Percentiles rank a stretch among this genome's conserved stretches.
phyloP scores from a whole-genome alignment of 37 sponge, comb jelly and placozoan species.

The Lycopodina hypogea region DNA sequence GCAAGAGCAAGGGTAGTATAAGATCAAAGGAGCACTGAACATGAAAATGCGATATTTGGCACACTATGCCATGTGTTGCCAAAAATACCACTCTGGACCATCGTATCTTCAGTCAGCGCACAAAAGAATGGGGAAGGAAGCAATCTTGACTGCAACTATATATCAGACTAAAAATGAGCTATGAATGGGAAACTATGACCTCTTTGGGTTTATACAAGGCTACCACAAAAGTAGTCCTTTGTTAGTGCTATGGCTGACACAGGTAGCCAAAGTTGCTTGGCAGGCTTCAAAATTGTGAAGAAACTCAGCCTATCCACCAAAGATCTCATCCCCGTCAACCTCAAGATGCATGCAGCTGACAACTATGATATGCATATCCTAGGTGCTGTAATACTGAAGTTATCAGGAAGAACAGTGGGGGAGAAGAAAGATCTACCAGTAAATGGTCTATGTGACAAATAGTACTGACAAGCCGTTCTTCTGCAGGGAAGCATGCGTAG shows the following conservation, averaged over 20 bases:
- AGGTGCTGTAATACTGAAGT: slow-evolving; percentile 26
- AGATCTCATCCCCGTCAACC: slow-evolving; percentile 40
- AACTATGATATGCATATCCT: slow-evolving; percentile 31
- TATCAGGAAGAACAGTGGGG: slow-evolving; percentile 23
- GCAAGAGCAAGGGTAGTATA: slow-evolving; percentile 5
- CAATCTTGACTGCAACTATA: slow-evolving; percentile 25
- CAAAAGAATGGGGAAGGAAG: slow-evolving; percentile 24
- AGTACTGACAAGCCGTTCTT: no score
- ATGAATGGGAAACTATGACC: slow-evolving; percentile 25
- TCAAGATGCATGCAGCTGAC: no score
- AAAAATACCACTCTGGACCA: slow-evolving; percentile 10
- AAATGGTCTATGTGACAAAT: slow-evolving; percentile 32
- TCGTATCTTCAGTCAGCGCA: slow-evolving; percentile 21
- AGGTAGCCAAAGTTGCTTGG: no score
- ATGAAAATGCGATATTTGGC: slow-evolving; percentile 23
- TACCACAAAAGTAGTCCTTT: slow-evolving; percentile 14
- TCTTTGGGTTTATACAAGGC: slow-evolving; percentile 13
- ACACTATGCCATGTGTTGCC: slow-evolving; percentile 21
- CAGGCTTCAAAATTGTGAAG: slow-evolving; percentile 23
- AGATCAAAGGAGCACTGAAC: not conserved
- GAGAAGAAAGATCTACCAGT: slow-evolving; percentile 11
- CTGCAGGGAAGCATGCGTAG: no score
- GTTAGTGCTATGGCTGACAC: slow-evolving; percentile 40
- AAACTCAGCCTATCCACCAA: slow-evolving; percentile 24
- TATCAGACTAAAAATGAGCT: slow-evolving; percentile 22